Percentiles rank a stretch among this genome's conserved stretches.
These are phyloP conservation scores for Turdus rufiventris DNA, from an alignment of 2,113 vertebrate genomes.

Conservation along the genomic window DNA sequence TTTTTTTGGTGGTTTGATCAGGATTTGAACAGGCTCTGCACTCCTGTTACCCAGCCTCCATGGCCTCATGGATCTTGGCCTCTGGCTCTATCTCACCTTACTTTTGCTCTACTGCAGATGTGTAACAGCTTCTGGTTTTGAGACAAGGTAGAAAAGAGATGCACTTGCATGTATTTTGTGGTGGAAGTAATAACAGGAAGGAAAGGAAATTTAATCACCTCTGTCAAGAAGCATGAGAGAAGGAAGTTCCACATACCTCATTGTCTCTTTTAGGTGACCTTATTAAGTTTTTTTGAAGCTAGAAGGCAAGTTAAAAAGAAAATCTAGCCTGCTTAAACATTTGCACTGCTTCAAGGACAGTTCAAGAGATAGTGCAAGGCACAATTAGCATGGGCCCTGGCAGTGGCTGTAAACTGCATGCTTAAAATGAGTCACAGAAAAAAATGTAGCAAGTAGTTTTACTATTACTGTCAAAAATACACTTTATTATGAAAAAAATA, in stretches of 20 bases:
- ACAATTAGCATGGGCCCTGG: not conserved
- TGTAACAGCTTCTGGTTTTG: not conserved
- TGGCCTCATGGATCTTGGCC: not conserved
- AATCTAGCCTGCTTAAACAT: not conserved
- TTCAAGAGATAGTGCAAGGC: not conserved
- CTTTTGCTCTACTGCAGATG: not conserved
- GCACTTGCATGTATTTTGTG: not conserved
- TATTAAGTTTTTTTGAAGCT: not conserved
- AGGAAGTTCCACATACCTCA: not conserved
- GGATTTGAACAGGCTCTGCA: not conserved
- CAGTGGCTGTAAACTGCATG: not conserved
- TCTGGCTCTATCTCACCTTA: fast-evolving
- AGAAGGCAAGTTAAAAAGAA: not conserved
- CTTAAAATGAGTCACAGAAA: not conserved
- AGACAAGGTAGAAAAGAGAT: not conserved
- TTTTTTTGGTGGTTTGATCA: not conserved
- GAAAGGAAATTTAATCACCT: not conserved
- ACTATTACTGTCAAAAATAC: not conserved
- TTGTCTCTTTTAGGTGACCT: not conserved
- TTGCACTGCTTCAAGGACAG: not conserved
- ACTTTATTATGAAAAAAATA: not conserved
- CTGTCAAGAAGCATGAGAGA: not conserved
- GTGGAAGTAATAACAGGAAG: not conserved
- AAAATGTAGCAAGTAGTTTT: not conserved
- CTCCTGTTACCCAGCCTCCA: not conserved